These are phyloP conservation scores for Hyperopisus bebe DNA, from an alignment of 2,113 vertebrate species.

Conservation along the genomic window DNA sequence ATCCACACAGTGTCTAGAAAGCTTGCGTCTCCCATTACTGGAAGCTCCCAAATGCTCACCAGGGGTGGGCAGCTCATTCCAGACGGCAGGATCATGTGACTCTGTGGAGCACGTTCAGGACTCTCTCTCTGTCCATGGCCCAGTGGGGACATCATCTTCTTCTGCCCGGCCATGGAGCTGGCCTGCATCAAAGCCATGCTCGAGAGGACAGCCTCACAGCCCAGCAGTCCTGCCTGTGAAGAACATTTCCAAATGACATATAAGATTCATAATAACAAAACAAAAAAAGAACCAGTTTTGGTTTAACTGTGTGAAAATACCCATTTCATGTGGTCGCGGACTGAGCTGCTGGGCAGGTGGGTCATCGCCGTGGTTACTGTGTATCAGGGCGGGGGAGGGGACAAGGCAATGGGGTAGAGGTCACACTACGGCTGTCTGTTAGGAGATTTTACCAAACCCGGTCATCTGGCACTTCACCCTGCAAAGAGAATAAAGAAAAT, in stretches of 20 bases:
- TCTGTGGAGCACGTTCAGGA: slow-evolving; percentile 40
- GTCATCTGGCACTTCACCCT: slow-evolving; percentile 62
- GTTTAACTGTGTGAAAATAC: slow-evolving; percentile 37
- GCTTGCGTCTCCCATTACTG: not conserved
- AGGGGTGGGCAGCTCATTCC: slow-evolving; percentile 60
- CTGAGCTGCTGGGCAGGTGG: slow-evolving; percentile 65
- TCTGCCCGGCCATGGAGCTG: slow-evolving; percentile 62
- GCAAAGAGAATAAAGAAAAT: slow-evolving; percentile 53
- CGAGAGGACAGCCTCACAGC: slow-evolving; percentile 68
- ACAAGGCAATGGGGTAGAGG: slow-evolving; percentile 34
- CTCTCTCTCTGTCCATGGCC: slow-evolving; percentile 59
- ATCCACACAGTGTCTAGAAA: not conserved
- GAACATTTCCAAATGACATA: slow-evolving; percentile 25
- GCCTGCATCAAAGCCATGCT: slow-evolving; percentile 74
- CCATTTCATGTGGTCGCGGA: slow-evolving; percentile 73
- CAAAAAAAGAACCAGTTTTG: not conserved
- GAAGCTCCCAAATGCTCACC: slow-evolving; percentile 44
- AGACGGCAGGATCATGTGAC: slow-evolving; percentile 59
- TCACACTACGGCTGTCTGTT: slow-evolving; percentile 58
- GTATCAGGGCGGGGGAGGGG: slow-evolving; percentile 57
- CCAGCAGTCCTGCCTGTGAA: slow-evolving; percentile 65
- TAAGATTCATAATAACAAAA: not conserved
- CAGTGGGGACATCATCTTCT: slow-evolving; percentile 61
- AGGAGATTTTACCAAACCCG: slow-evolving; percentile 60
- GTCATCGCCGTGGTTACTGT: slow-evolving; percentile 64